Evolutionary conservation across 2,113 vertebrate genomes (phyloP).

Genomic region (Pachycephala philippinensis): DNA sequence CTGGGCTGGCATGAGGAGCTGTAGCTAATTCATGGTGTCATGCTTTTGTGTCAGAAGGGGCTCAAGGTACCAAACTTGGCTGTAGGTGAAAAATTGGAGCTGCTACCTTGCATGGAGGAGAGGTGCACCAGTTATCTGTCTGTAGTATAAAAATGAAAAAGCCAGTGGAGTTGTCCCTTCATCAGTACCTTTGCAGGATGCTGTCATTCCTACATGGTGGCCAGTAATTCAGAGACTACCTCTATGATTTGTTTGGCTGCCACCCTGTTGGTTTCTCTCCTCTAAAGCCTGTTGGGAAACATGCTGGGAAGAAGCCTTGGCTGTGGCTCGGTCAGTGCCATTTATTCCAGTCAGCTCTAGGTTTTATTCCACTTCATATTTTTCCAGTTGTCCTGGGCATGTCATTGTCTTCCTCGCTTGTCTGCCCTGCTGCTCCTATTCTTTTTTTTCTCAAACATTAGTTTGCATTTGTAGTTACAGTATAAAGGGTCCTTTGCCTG

Average conservation of each 20-base stretch:
- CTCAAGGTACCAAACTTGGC: background rate
- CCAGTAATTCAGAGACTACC: background rate
- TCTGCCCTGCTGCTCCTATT: background rate
- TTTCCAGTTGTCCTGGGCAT: background rate
- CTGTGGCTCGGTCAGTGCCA: background rate
- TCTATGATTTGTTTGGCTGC: background rate
- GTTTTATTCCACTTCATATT: background rate
- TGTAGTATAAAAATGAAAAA: background rate
- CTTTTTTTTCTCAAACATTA: background rate
- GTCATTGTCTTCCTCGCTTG: fast-evolving
- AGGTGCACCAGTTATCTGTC: background rate
- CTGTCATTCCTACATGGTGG: background rate
- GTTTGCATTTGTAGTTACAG: background rate
- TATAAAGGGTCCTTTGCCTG: background rate
- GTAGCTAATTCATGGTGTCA: background rate
- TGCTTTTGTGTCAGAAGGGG: background rate
- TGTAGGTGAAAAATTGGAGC: background rate
- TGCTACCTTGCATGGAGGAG: background rate
- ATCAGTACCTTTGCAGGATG: background rate
- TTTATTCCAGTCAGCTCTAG: background rate
- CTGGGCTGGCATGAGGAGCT: background rate
- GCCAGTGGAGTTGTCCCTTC: background rate
- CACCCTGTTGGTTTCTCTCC: background rate
- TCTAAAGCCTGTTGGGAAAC: background rate
- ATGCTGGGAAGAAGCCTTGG: background rate